phyloP scores from a whole-genome alignment of 1,140 invertebrate species.

The Halesus radiatus region DNA sequence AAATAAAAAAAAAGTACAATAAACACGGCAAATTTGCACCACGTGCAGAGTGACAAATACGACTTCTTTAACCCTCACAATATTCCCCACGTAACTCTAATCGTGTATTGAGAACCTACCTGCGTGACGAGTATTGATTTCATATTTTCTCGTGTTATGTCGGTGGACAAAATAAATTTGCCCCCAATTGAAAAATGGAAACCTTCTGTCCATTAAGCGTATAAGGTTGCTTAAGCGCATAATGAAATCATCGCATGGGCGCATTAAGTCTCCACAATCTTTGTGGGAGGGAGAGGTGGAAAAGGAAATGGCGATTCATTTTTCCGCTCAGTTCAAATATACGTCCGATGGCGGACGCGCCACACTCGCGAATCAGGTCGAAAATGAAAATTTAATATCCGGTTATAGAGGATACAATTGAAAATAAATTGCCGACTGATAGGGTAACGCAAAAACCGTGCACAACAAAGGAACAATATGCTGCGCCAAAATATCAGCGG shows the following conservation, averaged over 20 bases:
- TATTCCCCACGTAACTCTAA: no score
- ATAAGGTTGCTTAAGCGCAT: not conserved
- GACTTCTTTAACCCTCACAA: no score
- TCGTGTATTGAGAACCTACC: no score
- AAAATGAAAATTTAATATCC: slow-evolving; percentile 49
- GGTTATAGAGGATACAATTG: slow-evolving; percentile 27
- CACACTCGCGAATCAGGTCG: not conserved
- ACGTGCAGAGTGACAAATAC: no score
- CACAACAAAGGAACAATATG: slow-evolving; percentile 1
- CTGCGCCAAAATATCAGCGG: not conserved
- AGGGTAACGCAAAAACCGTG: no score
- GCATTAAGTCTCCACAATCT: not conserved
- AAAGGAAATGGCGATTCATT: slow-evolving; percentile 26
- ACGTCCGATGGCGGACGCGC: not conserved
- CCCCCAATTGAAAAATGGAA: no score
- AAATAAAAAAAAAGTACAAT: no score
- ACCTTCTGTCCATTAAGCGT: no score
- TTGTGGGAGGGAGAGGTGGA: not conserved
- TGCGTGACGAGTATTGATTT: no score
- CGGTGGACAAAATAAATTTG: no score
- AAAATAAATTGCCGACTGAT: slow-evolving; percentile 25
- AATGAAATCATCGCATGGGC: not conserved
- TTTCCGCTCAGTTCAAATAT: slow-evolving; percentile 29
- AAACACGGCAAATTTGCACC: no score
- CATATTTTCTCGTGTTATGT: no score